Evolutionary conservation across 92 coral and sea anemone genomes (phyloP).

Genomic region (Chrysogorgia sp.): DNA sequence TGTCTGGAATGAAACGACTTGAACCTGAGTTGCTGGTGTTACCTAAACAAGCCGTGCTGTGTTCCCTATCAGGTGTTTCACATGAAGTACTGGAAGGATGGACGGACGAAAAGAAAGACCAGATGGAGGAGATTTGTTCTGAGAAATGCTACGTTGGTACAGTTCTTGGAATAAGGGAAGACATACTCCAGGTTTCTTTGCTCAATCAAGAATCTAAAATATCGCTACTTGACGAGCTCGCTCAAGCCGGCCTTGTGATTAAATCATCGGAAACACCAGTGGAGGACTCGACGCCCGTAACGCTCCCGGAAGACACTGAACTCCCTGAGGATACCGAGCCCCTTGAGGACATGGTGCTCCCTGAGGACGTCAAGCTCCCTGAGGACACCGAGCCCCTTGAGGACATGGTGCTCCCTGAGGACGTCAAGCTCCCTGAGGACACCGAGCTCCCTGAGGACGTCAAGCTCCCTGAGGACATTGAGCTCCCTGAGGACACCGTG

Average conservation of each 20-base stretch:
- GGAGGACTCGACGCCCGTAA: not conserved
- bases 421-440: not conserved
- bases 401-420: not conserved
- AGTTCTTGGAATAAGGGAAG: conserved; percentile 42
- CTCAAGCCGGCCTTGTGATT: conserved; percentile 3
- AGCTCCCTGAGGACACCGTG: not conserved
- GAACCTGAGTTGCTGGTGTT: conserved; percentile 61
- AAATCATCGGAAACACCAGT: not conserved
- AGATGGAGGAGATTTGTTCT: conserved; percentile 53
- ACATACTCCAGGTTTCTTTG: conserved; percentile 44
- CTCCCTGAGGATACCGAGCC: not conserved
- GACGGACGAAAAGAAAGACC: conserved; percentile 59
- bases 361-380: not conserved
- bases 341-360: not conserved
- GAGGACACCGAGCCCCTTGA: not conserved
- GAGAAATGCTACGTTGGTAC: conserved; percentile 57
- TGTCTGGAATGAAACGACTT: conserved; percentile 58
- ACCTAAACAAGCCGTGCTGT: conserved; percentile 71
- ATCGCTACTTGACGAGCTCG: conserved; percentile 3
- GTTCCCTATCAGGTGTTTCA: conserved; percentile 57
- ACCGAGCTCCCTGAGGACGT: not conserved
- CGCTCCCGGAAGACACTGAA: not conserved
- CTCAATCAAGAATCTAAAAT: conserved; percentile 14
- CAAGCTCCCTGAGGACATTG: not conserved
- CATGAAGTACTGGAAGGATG: conserved; percentile 60